Base-by-base conservation (phyloP, 2,888 invertebrate genomes). In the Notodonta dromedarius region DNA sequence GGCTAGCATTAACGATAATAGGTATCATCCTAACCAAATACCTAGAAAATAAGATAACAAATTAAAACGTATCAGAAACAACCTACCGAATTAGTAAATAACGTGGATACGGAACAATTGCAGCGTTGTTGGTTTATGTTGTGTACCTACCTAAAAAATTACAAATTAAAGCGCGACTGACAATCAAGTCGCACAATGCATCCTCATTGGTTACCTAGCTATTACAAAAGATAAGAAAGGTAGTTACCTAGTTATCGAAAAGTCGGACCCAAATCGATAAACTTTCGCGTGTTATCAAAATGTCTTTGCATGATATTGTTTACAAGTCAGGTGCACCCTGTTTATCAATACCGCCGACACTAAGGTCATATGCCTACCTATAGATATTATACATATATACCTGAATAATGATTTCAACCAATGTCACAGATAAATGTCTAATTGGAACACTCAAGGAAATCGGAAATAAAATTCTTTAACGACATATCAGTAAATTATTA, bases 401-500 rank as follows among this genome's bases (percentile, higher is more conserved):
- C 67, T 67, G 71, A 69, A 55, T 59, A 60, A 65, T 60, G 65
- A 68, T 76, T 71, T 72, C 73, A 67, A 24, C 24, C 65, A 70
- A 66, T 65, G 63, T 61, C 60, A 67, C 61, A 65, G 61, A 70
- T 71, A 69, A 62, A 60, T 62, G 61, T 66, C 66, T 62, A 70
- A 72, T 72, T 70, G 65, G 73, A 76, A 73, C 63, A 64, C 59
- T 67, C 65, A 67, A 77, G 83, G 81, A 84, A 84, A 81, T 77
- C 77, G 82, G 78, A 85, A 85, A 78, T 82, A 75, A 79, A 78
- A 81, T 78, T 74, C 71, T 73, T 79, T 59, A 69, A 61, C 61
- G 67, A 74, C 74, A 78, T 84, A 84, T 84, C 83, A 79, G 80
- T 73, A 71, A 77, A 84, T 86, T 80, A 85, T 84, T 84, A 85